phyloP scores from a whole-genome alignment of 2,888 invertebrate genomes.

The Cryptocephalus moraei region DNA sequence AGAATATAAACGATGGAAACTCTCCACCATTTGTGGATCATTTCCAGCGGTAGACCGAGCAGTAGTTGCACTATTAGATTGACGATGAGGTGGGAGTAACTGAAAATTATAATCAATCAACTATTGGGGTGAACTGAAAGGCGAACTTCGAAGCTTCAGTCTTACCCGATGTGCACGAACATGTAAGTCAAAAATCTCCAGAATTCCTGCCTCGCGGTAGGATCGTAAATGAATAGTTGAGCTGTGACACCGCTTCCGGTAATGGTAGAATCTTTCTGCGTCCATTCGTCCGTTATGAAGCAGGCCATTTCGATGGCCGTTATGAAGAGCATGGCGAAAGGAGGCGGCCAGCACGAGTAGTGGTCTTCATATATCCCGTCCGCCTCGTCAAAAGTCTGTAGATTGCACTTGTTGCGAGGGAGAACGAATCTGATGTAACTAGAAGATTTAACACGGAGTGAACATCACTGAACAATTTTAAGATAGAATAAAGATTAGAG shows the following conservation, averaged over 20 bases:
- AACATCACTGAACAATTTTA: too few species aligned
- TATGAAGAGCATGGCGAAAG: slow-evolving; percentile 81
- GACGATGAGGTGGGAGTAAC: slow-evolving; percentile 77
- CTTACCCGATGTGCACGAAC: slow-evolving; percentile 87
- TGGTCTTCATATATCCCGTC: slow-evolving; percentile 42
- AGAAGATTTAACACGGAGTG: neutral
- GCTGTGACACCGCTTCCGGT: slow-evolving; percentile 58
- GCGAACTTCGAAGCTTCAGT: too few species aligned
- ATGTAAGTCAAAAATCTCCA: slow-evolving; percentile 94
- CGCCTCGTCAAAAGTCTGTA: slow-evolving; percentile 24
- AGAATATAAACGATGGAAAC: slow-evolving; percentile 76
- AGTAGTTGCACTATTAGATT: slow-evolving; percentile 88
- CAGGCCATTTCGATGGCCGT: slow-evolving; percentile 75
- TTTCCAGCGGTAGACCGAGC: slow-evolving; percentile 88
- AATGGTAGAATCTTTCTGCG: slow-evolving; percentile 27
- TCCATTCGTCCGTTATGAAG: slow-evolving; percentile 37
- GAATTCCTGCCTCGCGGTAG: slow-evolving; percentile 70
- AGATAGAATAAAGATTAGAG: too few species aligned
- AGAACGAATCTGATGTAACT: slow-evolving; percentile 19
- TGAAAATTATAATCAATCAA: slow-evolving; percentile 31
- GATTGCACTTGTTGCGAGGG: slow-evolving; percentile 5
- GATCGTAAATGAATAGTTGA: slow-evolving; percentile 71
- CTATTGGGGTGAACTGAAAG: neutral
- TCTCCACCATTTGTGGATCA: slow-evolving; percentile 95
- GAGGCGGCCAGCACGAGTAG: slow-evolving; percentile 70